Base-by-base conservation (phyloP, 2,888 invertebrate species). In the Lithosia quadra region DNA sequence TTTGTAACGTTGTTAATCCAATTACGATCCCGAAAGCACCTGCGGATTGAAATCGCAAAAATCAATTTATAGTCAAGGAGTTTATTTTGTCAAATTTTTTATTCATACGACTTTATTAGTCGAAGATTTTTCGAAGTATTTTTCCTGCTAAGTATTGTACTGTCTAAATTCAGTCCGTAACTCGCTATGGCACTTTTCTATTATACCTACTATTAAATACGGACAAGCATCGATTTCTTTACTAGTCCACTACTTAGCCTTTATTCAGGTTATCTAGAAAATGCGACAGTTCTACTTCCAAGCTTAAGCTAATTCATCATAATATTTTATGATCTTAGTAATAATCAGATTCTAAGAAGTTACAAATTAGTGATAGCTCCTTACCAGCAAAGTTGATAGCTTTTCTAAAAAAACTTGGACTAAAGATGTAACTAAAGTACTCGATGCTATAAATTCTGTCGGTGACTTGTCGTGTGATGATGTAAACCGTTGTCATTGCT, bases 341-440 rank as follows among this genome's bases (percentile, higher is more conserved):
- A 28, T 28, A 28, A 28, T 2, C 5, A 28, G 5, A 2, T 11
- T 36, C 10, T 36, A 36, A 36, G 36, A 49, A n/a, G n/a, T 49
- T 49, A 24, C 0, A 5, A 56, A 56, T 56, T 13, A 3, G 21
- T 0, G 8, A 18, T 21, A n/a, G 36, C 68, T 33, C 73, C 84
- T 76, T 75, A 93, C 94, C 92, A 55, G 92, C 69, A 28, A 83
- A 81, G 72, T 92, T 93, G 4, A 93, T 76, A 9, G 90, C 70
- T 83, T 92, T 94, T 61, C 92, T 89, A 34, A 87, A 90, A 59
- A 88, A 81, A 15, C 86, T 89, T n/a, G 86, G 73, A 61, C 86
- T 88, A n/a, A 90, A 81, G 1, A 91, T 58, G 43, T 87, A 87
- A 57, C 83, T 83, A 21, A 90, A 68, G n/a, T 87, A 81, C 0